Evolutionary conservation across 1,140 invertebrate genomes (phyloP), one percentile per base, ranked within the genome.

Genomic region (Daktulosphaira vitifoliae): DNA sequence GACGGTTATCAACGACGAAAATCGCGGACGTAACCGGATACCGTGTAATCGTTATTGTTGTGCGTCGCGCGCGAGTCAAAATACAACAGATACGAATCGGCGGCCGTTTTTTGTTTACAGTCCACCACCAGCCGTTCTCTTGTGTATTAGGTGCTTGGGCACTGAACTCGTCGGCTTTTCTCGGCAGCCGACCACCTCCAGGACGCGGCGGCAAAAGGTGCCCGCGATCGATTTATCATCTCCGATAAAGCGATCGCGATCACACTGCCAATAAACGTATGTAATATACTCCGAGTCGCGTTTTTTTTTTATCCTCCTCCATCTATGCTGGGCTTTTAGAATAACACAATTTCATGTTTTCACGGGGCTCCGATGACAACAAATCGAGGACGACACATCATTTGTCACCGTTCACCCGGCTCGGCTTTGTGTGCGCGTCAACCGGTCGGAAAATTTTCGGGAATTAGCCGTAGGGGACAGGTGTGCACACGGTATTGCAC

Each of bases 211-310:
- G 42, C 18, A 48, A 29, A 48, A 48, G 42, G 39, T 62, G 23
- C 39, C 33, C 42, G 44, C 54, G 26, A 59, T 59, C 54, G 54
- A 59, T 59, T 59, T 42, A 59, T 59, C 37, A 23, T 59, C 54
- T 48, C 42, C 56, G 56, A 62, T 62, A 62, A 48, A 62, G 42
- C 42, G 56, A 62, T 62, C 42, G 46, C 56, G 46, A 62, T 62
- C 56, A 29, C 23, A 33, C 26, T 22, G 42, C 16, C 42, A 23
- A 59, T 5, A 6, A 11, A 5, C 29, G 29, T 6, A 11, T 33
- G n/a, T n/a, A n/a, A 33, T 33, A 33, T 33, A 33, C 29, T 6
- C 29, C 11, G 29, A 11, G 29, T 18, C 18, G 42, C 39, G n/a
- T 26, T 62, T 46, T 44, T 33, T 44, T 29, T 46, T 56, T 62